Percentiles rank a stretch among this genome's conserved stretches.
These are phyloP conservation scores for Calameuta filiformis DNA, from an alignment of 2,888 invertebrate genomes.

Conservation along the genomic window DNA sequence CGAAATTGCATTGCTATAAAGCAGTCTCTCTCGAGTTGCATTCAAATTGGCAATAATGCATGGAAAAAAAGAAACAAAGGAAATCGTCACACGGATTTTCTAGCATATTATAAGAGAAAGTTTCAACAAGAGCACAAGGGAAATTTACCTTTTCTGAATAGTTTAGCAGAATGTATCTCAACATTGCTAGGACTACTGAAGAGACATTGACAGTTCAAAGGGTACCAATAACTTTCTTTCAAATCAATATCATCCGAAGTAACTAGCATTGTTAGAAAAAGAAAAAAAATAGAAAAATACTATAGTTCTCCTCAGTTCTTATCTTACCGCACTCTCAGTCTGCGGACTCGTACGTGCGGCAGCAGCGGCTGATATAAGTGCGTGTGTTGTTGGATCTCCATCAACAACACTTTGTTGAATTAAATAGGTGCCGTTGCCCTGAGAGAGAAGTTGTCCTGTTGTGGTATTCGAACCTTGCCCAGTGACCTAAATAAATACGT, in stretches of 20 bases:
- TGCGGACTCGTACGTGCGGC: constrained; percentile 76
- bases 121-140: background rate
- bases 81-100: background rate
- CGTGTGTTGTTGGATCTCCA: constrained; percentile 70
- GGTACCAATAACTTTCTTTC: constrained; percentile 3
- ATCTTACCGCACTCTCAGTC: constrained; percentile 75
- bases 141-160: background rate
- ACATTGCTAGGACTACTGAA: background rate
- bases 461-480: constrained; percentile 61
- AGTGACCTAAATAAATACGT: constrained; percentile 47
- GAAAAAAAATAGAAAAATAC: background rate
- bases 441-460: constrained; percentile 63
- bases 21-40: background rate
- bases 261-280: background rate
- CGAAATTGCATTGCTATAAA: background rate
- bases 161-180: background rate
- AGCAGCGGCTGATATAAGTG: constrained; percentile 69
- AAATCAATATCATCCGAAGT: background rate
- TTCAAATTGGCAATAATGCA: background rate
- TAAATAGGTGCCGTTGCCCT: constrained; percentile 71
- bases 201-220: constrained; percentile 15
- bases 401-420: constrained; percentile 77
- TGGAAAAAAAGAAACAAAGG: background rate
- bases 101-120: background rate
- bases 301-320: background rate